Base-by-base conservation (phyloP, 2,797 vertebrate genomes). In the Myripristis jacobus region DNA sequence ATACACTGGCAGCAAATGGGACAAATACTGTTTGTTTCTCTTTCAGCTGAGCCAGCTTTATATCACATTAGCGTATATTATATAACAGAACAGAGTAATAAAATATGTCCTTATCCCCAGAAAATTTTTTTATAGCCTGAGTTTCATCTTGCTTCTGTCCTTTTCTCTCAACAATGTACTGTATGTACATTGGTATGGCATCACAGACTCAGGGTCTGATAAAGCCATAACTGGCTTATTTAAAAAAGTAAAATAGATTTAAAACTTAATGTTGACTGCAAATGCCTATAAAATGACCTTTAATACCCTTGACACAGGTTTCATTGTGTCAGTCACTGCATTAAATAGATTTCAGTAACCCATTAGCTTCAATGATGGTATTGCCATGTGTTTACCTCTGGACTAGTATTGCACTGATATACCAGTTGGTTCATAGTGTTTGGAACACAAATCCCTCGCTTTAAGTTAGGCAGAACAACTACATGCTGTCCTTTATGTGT, bases 401-500 rank as follows among this genome's bases (percentile, higher is more conserved):
- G 29, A 3, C 9, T 25, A 63, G 1, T 12, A 29, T 21, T 52
- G 27, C 31, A 25, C 16, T 46, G 2, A 69, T 27, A 13, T 78
- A 15, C 47, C 55, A 41, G 18, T 1, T 55, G 29, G 21, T 24
- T 76, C 55, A 55, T 19, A 54, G 31, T 29, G 21, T 58, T 52
- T 13, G 16, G 36, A 62, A 56, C 22, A 54, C 74, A 67, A 22
- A 43, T 34, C 12, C 43, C 36, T 66, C 27, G 62, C 70, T 52
- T 58, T 48, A 52, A 78, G 38, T 50, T 50, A 10, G 75, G 57
- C 44, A 80, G 56, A 73, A 53, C 52, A 65, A 75, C 47, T 85
- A 66, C 68, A 83, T 79, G 61, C 46, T 83, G 71, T 91, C 73
- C 75, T 88, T 72, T 84, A 71, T 92, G 70, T 92, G 75, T 90